A percentile compares a stretch with the other conserved stretches of the same genome.
Evolutionary conservation across 2,797 vertebrate species (phyloP).

Genomic region (Avahi laniger): DNA sequence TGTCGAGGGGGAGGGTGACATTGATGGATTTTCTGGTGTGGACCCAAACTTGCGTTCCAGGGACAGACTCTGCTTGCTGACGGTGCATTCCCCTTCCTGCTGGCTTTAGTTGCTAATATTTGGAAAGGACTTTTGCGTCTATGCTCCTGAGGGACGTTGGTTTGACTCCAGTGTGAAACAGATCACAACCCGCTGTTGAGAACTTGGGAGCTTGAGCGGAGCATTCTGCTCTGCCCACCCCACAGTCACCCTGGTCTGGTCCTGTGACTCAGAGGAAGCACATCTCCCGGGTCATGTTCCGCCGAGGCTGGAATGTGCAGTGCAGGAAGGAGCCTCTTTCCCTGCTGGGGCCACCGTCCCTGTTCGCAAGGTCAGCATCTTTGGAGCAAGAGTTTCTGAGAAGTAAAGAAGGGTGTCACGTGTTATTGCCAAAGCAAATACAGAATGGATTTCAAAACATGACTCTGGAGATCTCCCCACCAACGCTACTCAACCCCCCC

Average conservation of each 20-base stretch:
- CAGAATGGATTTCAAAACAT: conserved; percentile 60
- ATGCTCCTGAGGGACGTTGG: background rate
- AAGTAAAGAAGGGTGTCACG: conserved; percentile 41
- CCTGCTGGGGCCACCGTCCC: accelerated
- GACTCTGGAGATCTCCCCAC: conserved; percentile 66
- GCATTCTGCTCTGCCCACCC: background rate
- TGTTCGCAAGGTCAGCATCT: conserved; percentile 24
- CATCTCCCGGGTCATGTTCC: background rate
- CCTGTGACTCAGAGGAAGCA: conserved; percentile 56
- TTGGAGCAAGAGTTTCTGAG: conserved; percentile 56
- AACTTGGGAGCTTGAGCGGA: background rate
- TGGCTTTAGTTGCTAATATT: background rate
- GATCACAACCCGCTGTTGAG: background rate
- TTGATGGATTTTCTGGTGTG: background rate
- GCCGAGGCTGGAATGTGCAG: background rate
- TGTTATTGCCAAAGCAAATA: background rate
- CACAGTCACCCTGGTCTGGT: background rate
- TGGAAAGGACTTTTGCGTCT: background rate
- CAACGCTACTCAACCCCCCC: background rate
- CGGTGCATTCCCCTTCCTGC: background rate
- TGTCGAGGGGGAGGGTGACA: background rate
- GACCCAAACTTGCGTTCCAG: background rate
- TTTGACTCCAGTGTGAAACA: accelerated
- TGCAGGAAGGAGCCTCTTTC: background rate
- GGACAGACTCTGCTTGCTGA: too few relatives aligned